Evolutionary conservation across 2,888 invertebrate genomes (phyloP), one percentile per base, ranked within the genome.

Genomic region (Cybosia mesomella): DNA sequence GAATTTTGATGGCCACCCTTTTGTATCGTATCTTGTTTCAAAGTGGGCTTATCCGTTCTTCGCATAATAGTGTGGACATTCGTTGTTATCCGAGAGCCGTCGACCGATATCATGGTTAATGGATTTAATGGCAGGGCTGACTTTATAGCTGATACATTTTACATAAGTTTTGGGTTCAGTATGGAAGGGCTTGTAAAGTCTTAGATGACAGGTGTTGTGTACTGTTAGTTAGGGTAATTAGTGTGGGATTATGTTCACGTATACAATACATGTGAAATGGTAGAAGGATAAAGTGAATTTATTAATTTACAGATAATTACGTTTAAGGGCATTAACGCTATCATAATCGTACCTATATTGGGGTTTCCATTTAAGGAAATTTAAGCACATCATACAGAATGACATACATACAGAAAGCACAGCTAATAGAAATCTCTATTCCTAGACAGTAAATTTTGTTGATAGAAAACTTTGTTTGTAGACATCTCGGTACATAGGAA

Each of bases 21-120:
- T 92, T 92, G 90, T 92, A 89, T 87, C 85, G 90, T 91, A 91
- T 94, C 93, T 91, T 91, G 93, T 94, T 94, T 92, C 94, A 88
- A 88, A 92, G 92, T 91, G 87, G 88, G 89, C 88, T 92, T 92
- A 92, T 91, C 91, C 90, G 83, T 81, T 83, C 86, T 80, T 84
- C 84, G 87, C 85, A 91, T 91, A 91, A 91, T 91, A 91, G 89
- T 90, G 87, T 84, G 86, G 87, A 86, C 87, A 84, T 80, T 76
- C 71, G 77, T 76, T 83, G 84, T 86, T 87, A 86, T 86, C 83
- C 74, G 73, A 78, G 79, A 79, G 68, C 74, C 76, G 79, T 72
- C 79, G 75, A 75, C 79, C 82, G 83, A 82, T 83, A 83, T 79
- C 83, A 82, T 80, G 67, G 80, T 80, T 86, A 85, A 87, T 86